Evolutionary conservation across 2,888 invertebrate species (phyloP), one percentile per base, ranked within the genome.

Genomic region (Allophyes oxyacanthae): DNA sequence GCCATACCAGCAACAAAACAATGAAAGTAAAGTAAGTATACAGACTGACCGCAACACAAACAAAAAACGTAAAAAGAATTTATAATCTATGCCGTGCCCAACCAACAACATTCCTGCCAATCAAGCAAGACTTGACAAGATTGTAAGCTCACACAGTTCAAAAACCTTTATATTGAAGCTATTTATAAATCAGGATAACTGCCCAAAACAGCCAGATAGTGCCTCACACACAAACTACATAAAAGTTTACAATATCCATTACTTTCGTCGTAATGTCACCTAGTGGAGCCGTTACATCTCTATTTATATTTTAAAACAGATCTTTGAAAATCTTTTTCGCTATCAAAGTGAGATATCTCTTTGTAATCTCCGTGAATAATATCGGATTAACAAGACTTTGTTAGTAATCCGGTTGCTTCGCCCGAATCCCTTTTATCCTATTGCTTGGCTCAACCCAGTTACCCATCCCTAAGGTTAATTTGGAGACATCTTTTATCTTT

Each of bases 301-400:
- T 60, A 59, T 64, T 73, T 66, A 66, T 75, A 87, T 86, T 89
- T 83, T 86, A 89, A 88, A 70, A 67, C 62, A 75, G 72, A 79
- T 72, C 76, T 75, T 73, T 69, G 64, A 60, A 71, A 81, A 83
- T 83, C 82, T 85, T 86, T 79, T 85, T 78, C 77, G 76, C 78
- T 78, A 79, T 85, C 85, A 86, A 86, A 88, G 85, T 86, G 80
- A 85, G 86, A 86, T 85, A 86, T 88, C 84, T 86, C 84, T 86
- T 88, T 87, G 88, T 88, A 84, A 86, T 89, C 87, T 82, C 75
- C 78, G 72, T 85, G 87, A 88, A 88, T 88, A 86, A 88, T 87
- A 87, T 86, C 78, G 83, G 89, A 89, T 88, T 90, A 88, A 85
- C 79, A 82, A 78, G 82, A 80, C 79, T 84, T 81, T 77, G 82